Base-by-base conservation (phyloP, 2,888 invertebrate species). In the Hylaea fasciaria region DNA sequence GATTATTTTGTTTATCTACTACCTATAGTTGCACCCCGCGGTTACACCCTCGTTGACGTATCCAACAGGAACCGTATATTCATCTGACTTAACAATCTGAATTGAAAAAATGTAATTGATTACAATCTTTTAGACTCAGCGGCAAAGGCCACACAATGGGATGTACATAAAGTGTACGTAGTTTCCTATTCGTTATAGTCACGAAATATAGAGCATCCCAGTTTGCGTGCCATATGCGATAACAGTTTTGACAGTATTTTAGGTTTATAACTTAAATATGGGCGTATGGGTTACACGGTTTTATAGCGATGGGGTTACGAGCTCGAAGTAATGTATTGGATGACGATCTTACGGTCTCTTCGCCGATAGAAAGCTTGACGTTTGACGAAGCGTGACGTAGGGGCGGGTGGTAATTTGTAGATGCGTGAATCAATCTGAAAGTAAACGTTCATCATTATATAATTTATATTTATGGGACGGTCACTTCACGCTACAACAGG, bases 381-480 rank as follows among this genome's bases (percentile, higher is more conserved):
- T 32, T 14, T 51, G 12, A 7, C 37, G 29, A 14, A 14, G 51
- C 16, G 51, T 28, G 41, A 32, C 22, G 0, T n/a, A 14, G 40
- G 22, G 28, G 29, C 8, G 37, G 13, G 41, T n/a, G 9, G 40
- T 51, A 17, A 39, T 49, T 12, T 32, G 39, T n/a, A 2, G 7
- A 57, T 43, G 57, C 57, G 41, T 58, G 57, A 47, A 52, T 52
- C 52, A 58, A 58, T 58, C 43, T 37, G 43, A 58, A 52, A 52
- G 47, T 47, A 22, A 7, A 51, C 14, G 40, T 47, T 46, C 11
- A 13, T 13, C 13, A 40, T 29, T 16, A 22, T 40, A 57, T 17
- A 51, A n/a, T n/a, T n/a, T n/a, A n/a, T n/a, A n/a, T n/a, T n/a
- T n/a, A n/a, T n/a, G n/a, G 12, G 39, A 13, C 7, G 13, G 41